Evolutionary conservation across 2,888 invertebrate genomes (phyloP), one percentile per base, ranked within the genome.

Genomic region (Ophion ellenae): DNA sequence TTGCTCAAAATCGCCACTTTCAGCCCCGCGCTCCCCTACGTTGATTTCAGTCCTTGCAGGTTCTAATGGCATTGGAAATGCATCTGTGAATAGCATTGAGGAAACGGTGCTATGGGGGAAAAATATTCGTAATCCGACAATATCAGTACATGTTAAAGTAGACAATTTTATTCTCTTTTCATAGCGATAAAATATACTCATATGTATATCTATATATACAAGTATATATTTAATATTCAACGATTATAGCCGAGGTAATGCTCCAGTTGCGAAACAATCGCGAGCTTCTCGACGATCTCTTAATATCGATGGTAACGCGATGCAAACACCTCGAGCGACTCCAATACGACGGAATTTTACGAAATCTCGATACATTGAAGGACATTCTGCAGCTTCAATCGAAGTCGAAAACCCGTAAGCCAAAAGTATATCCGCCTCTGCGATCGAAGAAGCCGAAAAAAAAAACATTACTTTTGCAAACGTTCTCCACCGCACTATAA

Each of bases 321-420:
- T 95, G 95, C 87, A 93, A 93, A 74, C 92, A 92, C 57, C 89
- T 95, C 73, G 93, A 93, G 59, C 92, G 91, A 86, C 90, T 95
- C 36, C 93, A 94, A 85, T 95, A 94, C 88, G 94, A 95, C 76
- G 95, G 95, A 59, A 94, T 94, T 71, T 90, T 95, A 76, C 90
- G 94, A 20, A 94, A 91, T 87, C 91, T 95, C 83, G 93, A 94
- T 69, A 93, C 94, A 7, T 87, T 95, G 69, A 89, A 93, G 79
- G 93, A 94, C 53, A 93, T 94, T 88, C 93, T 94, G 86, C 90
- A 91, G 75, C 89, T 94, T 59, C 94, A 93, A 85, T 87, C 89
- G 2, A 92, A 93, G 75, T 85, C 82, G 63, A 93, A 92, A 87
- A 94, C 92, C 36, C 85, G 93, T 93, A 84, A 92, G 92, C 59